A percentile compares a stretch with the other conserved stretches of the same genome.
These are phyloP conservation scores for Micromys minutus DNA, from an alignment of 2,113 vertebrate species.

Conservation along the genomic window DNA sequence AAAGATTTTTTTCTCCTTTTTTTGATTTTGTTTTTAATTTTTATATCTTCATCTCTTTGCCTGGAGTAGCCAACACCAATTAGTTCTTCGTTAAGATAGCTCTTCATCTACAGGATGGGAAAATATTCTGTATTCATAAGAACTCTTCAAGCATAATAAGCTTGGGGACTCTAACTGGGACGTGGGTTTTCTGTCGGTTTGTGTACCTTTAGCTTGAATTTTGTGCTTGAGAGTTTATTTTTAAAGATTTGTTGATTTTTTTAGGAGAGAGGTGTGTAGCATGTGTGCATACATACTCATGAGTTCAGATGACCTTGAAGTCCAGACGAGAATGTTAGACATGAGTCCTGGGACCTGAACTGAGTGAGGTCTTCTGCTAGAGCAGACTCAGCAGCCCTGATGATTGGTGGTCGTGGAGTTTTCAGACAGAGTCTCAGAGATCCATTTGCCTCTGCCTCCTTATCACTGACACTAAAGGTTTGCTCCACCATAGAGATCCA, in stretches of 20 bases:
- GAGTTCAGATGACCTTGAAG: neutral
- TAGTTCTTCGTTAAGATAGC: neutral
- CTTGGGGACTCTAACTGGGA: neutral
- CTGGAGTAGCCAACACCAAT: constrained; percentile 29
- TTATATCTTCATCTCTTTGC: neutral
- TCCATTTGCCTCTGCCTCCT: neutral
- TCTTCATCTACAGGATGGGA: neutral
- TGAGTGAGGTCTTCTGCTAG: neutral
- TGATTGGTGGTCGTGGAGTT: neutral
- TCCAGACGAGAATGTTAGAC: neutral
- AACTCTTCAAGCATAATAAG: neutral
- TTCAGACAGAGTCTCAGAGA: neutral
- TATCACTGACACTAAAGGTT: neutral
- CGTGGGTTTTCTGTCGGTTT: neutral
- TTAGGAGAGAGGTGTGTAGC: neutral
- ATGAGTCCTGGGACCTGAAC: neutral
- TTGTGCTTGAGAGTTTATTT: neutral
- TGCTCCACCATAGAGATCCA: neutral
- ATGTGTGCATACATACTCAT: neutral
- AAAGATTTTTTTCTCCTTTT: constrained; percentile 1
- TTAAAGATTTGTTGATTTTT: neutral
- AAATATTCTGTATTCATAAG: neutral
- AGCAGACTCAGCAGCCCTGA: neutral
- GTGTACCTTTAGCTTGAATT: neutral
- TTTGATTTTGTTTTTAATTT: neutral